Evolutionary conservation across 2,888 invertebrate genomes (phyloP).

Genomic region (Cancer borealis): DNA sequence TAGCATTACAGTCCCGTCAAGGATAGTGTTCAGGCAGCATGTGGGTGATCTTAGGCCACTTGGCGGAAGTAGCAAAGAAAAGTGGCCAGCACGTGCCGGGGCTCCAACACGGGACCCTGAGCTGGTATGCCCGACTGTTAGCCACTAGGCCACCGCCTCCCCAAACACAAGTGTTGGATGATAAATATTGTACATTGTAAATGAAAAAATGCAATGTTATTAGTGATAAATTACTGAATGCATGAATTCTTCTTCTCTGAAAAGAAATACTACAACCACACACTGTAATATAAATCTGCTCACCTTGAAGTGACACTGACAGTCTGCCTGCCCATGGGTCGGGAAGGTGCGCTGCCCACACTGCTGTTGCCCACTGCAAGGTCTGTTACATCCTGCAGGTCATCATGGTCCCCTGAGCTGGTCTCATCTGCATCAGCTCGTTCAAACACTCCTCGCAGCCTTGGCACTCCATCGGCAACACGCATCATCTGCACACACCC

Average conservation of each 20-base stretch:
- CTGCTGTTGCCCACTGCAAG: constrained; percentile 25
- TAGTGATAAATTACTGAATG: neutral
- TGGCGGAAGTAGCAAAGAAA: too few relatives aligned
- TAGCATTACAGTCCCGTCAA: too few relatives aligned
- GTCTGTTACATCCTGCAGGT: constrained; percentile 65
- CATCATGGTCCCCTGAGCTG: constrained; percentile 73
- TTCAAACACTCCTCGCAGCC: constrained; percentile 71
- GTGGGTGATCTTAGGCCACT: too few relatives aligned
- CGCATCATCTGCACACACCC: constrained; percentile 64
- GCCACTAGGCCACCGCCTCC: too few relatives aligned
- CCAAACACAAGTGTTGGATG: neutral
- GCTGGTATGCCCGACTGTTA: too few relatives aligned
- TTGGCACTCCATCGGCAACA: constrained; percentile 61
- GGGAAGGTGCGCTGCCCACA: neutral
- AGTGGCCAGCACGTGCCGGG: too few relatives aligned
- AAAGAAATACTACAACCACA: neutral
- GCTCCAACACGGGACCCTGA: too few relatives aligned
- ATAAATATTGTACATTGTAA: neutral
- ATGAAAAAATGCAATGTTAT: neutral
- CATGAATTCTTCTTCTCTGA: neutral
- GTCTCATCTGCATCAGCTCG: constrained; percentile 67
- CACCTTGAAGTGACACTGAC: constrained; percentile 58
- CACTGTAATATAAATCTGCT: neutral
- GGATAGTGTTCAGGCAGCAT: too few relatives aligned
- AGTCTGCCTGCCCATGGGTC: constrained; percentile 34